These are phyloP conservation scores for Eupithecia inturbata DNA, from an alignment of 2,888 invertebrate genomes.

Conservation along the genomic window DNA sequence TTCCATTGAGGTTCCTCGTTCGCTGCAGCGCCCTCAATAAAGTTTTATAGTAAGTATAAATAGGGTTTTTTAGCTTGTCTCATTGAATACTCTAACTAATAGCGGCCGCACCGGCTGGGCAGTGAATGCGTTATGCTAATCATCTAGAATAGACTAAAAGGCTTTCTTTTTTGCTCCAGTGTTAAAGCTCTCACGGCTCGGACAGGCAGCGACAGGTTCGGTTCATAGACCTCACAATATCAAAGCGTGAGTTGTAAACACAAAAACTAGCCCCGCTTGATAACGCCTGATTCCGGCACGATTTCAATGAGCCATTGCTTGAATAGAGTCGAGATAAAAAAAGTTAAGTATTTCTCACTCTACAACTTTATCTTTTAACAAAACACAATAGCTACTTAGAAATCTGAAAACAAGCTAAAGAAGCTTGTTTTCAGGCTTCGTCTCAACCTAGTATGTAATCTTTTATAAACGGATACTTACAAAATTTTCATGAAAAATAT, in stretches of 20 bases:
- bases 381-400: neutral
- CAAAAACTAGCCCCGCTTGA: slow-evolving; percentile 46
- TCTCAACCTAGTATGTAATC: neutral
- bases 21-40: too few relatives aligned
- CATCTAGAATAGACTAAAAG: neutral
- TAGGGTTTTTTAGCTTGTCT: too few relatives aligned
- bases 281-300: slow-evolving; percentile 40
- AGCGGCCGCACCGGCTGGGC: too few relatives aligned
- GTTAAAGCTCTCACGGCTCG: slow-evolving; percentile 50
- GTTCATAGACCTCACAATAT: slow-evolving; percentile 54
- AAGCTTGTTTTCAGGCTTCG: neutral
- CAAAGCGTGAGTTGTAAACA: slow-evolving; percentile 50
- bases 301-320: slow-evolving; percentile 21
- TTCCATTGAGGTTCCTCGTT: too few relatives aligned
- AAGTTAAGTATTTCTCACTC: neutral
- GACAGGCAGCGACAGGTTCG: slow-evolving; percentile 50
- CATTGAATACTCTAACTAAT: too few relatives aligned
- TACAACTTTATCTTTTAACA: neutral
- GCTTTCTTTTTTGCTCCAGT: neutral
- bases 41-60: too few relatives aligned
- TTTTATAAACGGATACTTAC: neutral
- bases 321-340: slow-evolving; percentile 4
- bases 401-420: neutral
- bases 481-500: too few relatives aligned
- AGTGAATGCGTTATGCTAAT: neutral